These are phyloP conservation scores for Ophioninae sp. DNA, from an alignment of 2,888 invertebrate species.

Conservation along the genomic window DNA sequence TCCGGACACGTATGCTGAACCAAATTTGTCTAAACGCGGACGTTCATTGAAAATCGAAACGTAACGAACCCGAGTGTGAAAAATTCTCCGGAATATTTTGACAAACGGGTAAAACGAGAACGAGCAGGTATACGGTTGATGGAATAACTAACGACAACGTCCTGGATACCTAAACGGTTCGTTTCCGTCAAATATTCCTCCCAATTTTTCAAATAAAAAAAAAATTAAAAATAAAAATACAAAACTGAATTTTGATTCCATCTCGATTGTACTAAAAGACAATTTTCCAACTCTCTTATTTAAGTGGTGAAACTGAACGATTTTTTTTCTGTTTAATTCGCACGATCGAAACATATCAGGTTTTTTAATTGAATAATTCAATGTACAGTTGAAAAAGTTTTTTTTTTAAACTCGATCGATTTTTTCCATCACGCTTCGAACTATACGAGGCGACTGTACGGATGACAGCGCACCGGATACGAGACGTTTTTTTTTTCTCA, in stretches of 20 bases:
- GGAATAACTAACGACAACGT: conserved; percentile 2
- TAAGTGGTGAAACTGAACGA: no score
- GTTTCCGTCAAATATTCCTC: background rate
- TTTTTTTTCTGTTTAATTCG: no score
- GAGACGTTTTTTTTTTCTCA: background rate
- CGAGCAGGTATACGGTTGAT: conserved; percentile 6
- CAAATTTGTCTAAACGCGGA: background rate
- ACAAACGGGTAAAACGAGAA: conserved; percentile 17
- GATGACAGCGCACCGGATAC: background rate
- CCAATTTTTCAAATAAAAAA: no score
- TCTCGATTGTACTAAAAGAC: no score
- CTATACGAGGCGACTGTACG: background rate
- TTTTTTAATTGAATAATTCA: no score
- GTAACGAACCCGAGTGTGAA: conserved; percentile 1
- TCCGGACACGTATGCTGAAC: conserved; percentile 3
- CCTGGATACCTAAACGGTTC: background rate
- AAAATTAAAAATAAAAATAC: no score
- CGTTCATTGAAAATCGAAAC: conserved; percentile 37
- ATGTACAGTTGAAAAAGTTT: no score
- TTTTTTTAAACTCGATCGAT: background rate
- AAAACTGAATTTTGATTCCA: no score
- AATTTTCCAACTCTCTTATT: no score
- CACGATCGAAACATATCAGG: no score
- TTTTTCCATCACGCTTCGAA: background rate
- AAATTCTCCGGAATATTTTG: conserved; percentile 22